These are phyloP conservation scores for Acrossocheilus wenchowensis DNA, from an alignment of 2,797 vertebrate species.

Conservation along the genomic window DNA sequence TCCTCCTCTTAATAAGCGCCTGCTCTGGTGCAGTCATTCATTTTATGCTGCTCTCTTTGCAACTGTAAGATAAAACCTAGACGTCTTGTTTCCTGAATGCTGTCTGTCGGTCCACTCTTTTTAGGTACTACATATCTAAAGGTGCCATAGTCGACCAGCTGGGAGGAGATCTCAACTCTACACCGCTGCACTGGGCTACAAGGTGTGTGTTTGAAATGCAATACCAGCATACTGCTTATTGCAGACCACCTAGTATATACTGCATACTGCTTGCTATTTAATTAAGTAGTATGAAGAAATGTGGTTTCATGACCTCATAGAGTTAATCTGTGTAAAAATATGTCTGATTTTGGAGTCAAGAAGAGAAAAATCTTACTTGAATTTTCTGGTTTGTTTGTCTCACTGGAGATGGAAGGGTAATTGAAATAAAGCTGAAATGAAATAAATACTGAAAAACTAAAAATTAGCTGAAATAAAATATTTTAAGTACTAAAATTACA, in stretches of 20 bases:
- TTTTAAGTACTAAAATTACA: background rate
- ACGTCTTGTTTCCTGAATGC: background rate
- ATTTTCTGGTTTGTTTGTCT: background rate
- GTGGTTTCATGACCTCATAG: background rate
- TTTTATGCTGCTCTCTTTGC: background rate
- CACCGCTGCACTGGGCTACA: slow-evolving; percentile 98
- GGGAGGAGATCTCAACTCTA: slow-evolving; percentile 98
- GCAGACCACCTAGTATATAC: background rate
- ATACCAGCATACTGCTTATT: background rate
- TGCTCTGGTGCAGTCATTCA: background rate
- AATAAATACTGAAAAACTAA: no score
- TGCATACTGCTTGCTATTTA: background rate
- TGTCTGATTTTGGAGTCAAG: background rate
- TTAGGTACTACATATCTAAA: slow-evolving; percentile 94
- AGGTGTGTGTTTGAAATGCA: slow-evolving; percentile 75
- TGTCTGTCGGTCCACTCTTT: no score
- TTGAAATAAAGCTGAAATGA: background rate
- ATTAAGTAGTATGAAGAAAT: background rate
- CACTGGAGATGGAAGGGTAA: background rate
- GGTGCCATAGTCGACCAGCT: slow-evolving; percentile 97
- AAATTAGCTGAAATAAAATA: no score
- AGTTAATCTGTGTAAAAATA: background rate
- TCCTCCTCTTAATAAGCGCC: background rate
- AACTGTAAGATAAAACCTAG: background rate
- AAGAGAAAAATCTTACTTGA: background rate